Evolutionary conservation across 2,888 invertebrate genomes (phyloP).

Genomic region (Agapostemon virescens): DNA sequence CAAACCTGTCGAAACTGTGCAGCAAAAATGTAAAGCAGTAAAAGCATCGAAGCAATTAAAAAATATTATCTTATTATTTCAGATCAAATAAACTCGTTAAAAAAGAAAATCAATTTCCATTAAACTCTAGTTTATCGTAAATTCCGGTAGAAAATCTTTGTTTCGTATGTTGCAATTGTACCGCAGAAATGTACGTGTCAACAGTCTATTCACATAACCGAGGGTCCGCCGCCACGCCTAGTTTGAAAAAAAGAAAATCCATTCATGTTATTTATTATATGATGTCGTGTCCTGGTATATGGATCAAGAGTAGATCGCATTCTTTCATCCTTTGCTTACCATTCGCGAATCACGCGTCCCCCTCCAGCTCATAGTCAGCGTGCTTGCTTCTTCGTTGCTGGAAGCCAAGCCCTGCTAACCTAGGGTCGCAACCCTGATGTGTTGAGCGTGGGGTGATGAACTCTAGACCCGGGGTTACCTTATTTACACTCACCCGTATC

Average conservation of each 20-base stretch:
- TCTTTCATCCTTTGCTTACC: constrained; percentile 20
- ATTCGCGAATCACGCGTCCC: constrained; percentile 4
- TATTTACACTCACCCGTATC: constrained; percentile 70
- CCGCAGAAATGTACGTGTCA: not conserved
- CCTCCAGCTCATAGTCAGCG: constrained; percentile 25
- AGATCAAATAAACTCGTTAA: not conserved
- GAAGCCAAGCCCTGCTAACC: constrained; percentile 50
- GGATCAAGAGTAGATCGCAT: constrained; percentile 25
- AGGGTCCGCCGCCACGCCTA: not conserved
- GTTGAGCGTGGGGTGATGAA: constrained; percentile 62
- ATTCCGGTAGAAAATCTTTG: not conserved
- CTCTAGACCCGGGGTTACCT: constrained; percentile 62
- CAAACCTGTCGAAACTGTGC: no score
- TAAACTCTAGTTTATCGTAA: not conserved
- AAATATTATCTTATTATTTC: not conserved
- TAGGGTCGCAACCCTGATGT: constrained; percentile 67
- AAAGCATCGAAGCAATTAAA: not conserved
- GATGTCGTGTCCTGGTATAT: not conserved
- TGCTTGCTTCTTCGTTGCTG: constrained; percentile 31
- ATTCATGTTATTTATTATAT: constrained; percentile 25
- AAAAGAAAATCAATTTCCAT: not conserved
- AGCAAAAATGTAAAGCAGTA: not conserved
- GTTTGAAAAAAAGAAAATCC: not conserved
- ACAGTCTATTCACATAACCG: not conserved
- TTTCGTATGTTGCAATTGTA: not conserved